Evolutionary conservation across 1,140 invertebrate genomes (phyloP), one percentile per base, ranked within the genome.

Genomic region (Rhynchophorus ferrugineus): DNA sequence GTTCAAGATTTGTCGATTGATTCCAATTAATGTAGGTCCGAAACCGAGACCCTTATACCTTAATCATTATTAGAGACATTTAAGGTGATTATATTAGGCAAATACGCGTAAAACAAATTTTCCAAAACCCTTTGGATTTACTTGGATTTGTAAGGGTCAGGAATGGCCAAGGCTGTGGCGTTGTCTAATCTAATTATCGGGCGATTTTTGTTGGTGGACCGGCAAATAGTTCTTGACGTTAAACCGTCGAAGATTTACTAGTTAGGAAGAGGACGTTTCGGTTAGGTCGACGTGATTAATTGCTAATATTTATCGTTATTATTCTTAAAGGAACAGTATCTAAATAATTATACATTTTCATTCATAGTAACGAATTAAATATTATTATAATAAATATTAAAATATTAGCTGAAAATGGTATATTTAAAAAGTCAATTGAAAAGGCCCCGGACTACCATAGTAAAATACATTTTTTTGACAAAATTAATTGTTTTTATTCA

Each of bases 31-130:
- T 38, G 44, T 52, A 17, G 35, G 29, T n/a, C 50, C 19, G 36
- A 43, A 50, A 35, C 49, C 49, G 13, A 22, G 35, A 14, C 46
- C 36, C 21, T 49, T 33, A 42, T 52, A 24, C 51, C 38, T 46
- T 42, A 47, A 47, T 54, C 51, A 54, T 54, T 41, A 47, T 42
- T 47, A 22, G 29, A 34, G 51, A 54, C 51, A 43, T 46, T 54
- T 47, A 54, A 54, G 51, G 37, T 54, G 44, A 54, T 54, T 47
- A 54, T 54, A 34, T 54, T 47, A 47, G 21, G 36, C 51, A 54
- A 54, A 54, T 43, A 54, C 19, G 44, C 37, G 44, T 47, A 47
- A 44, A 36, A 42, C 39, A 51, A 47, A 47, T 54, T 45, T 46
- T 17, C 19, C 21, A 34, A 47, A 54, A 38, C 44, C 44, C 37